Conservation (phyloP, 1,140 invertebrate species). For the Sarcophaga peregrina region DNA sequence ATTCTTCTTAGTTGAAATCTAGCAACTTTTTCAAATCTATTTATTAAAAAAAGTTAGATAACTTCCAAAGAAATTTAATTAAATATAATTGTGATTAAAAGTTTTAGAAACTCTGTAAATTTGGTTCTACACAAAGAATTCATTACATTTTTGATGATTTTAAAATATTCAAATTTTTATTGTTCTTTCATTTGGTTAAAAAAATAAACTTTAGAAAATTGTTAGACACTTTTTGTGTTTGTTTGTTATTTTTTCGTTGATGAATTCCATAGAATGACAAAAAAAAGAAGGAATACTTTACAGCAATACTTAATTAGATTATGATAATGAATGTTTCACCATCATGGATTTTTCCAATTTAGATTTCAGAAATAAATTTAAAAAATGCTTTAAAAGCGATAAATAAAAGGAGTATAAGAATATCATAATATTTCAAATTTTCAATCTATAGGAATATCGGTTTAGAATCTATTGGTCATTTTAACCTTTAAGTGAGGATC, state of each 20-base stretch:
- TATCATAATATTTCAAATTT: not conserved
- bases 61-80: not conserved
- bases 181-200: slow-evolving; percentile 45
- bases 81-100: not conserved
- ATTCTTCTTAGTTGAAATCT: no score
- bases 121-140: not conserved
- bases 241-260: not conserved
- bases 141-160: not conserved
- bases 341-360: not conserved
- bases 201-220: slow-evolving; percentile 40
- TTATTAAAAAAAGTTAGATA: not conserved
- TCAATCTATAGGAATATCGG: not conserved
- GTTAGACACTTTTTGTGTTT: not conserved
- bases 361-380: no score
- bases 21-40: not conserved
- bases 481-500: no score
- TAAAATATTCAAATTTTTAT: slow-evolving; percentile 40
- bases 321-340: slow-evolving; percentile 39
- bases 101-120: not conserved
- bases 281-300: not conserved
- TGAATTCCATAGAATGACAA: slow-evolving; percentile 16
- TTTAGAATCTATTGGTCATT: no score
- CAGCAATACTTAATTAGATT: slow-evolving; percentile 42
- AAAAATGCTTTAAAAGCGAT: not conserved
- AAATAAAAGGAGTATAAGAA: not conserved